phyloP scores from a whole-genome alignment of 2,797 vertebrate genomes.

The Malurus leucopterus region DNA sequence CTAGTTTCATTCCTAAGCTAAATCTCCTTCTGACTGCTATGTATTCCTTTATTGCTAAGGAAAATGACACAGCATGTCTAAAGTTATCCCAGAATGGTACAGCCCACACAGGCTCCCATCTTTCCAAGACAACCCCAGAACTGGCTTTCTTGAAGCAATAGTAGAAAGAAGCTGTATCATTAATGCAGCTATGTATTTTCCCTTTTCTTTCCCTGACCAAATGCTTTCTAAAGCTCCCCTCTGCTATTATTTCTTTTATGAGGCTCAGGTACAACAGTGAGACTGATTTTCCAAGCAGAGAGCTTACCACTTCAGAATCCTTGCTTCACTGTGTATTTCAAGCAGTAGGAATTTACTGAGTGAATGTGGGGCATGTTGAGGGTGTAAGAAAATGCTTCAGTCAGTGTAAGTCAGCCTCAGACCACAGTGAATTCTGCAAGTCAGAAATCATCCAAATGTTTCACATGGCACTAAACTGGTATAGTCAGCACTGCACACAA shows the following conservation, averaged over 20 bases:
- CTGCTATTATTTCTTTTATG: not conserved
- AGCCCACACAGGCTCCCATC: not conserved
- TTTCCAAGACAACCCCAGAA: not conserved
- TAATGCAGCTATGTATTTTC: not conserved
- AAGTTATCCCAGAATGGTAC: not conserved
- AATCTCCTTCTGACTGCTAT: not conserved
- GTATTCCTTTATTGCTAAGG: not conserved
- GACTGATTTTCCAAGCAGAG: not conserved
- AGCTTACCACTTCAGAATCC: not conserved
- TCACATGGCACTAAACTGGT: not conserved
- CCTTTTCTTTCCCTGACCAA: not conserved
- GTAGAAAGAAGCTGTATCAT: not conserved
- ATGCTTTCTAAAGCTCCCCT: not conserved
- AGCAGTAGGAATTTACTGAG: not conserved
- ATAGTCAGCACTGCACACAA: not conserved
- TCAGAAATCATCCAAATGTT: constrained; percentile 1
- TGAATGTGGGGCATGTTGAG: not conserved
- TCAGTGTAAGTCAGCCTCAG: not conserved
- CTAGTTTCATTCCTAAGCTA: not conserved
- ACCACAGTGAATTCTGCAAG: not conserved
- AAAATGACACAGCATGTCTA: not conserved
- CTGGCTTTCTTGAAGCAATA: not conserved
- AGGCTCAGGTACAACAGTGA: not conserved
- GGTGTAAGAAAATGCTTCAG: not conserved
- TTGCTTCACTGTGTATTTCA: not conserved